phyloP scores from a whole-genome alignment of 2,797 vertebrate species.

The Lagocephalus sceleratus region DNA sequence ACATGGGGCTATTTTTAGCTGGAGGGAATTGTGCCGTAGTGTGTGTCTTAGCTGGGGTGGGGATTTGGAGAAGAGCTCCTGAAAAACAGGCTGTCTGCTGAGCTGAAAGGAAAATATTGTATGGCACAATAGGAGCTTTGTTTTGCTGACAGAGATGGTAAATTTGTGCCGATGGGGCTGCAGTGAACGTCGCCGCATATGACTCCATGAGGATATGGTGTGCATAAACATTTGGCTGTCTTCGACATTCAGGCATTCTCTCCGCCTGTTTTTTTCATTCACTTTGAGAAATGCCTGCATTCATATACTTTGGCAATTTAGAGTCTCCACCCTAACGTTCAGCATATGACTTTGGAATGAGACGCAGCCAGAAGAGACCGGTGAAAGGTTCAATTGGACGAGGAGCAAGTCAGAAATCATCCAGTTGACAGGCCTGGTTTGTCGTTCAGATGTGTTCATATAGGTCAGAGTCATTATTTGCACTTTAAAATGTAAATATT shows the following conservation, averaged over 20 bases:
- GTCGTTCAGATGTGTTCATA: too few species aligned
- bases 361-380: constrained; percentile 38
- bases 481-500: too few species aligned
- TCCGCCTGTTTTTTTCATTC: constrained; percentile 25
- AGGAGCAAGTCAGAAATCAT: constrained; percentile 8
- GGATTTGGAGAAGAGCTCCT: constrained; percentile 24
- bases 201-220: not conserved
- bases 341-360: constrained; percentile 50
- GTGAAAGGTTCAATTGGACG: constrained; percentile 22
- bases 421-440: not conserved
- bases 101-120: constrained; percentile 30
- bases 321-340: constrained; percentile 44
- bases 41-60: constrained; percentile 40
- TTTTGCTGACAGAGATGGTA: too few species aligned
- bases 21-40: constrained; percentile 37
- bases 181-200: too few species aligned
- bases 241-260: constrained; percentile 25
- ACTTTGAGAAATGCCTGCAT: constrained; percentile 24
- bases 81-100: constrained; percentile 34
- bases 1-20: constrained; percentile 73
- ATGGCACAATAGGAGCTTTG: constrained; percentile 11
- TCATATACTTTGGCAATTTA: constrained; percentile 25
- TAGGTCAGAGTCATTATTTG: too few species aligned
- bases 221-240: constrained; percentile 16
- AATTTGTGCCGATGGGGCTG: too few species aligned